Evolutionary conservation across 2,113 vertebrate species (phyloP).

Genomic region (Indri indri): DNA sequence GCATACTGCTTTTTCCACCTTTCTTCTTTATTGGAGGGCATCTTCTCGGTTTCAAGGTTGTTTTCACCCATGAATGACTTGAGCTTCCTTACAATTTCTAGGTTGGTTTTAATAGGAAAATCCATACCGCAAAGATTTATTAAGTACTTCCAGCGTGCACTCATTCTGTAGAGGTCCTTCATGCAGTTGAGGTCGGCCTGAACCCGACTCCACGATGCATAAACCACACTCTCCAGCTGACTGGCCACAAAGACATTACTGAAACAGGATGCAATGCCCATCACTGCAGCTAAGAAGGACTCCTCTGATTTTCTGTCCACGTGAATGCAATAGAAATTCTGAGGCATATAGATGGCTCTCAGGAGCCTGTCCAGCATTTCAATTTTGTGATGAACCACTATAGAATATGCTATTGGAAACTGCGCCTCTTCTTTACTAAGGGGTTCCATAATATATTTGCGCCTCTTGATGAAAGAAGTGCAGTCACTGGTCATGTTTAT

Average conservation of each 20-base stretch:
- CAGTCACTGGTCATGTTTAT: conserved; percentile 89
- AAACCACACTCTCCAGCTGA: conserved; percentile 87
- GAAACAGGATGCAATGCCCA: conserved; percentile 89
- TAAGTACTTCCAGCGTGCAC: conserved; percentile 91
- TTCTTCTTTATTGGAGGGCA: conserved; percentile 84
- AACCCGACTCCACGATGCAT: conserved; percentile 91
- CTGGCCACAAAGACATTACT: conserved; percentile 91
- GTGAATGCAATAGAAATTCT: conserved; percentile 90
- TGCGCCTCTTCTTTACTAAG: conserved; percentile 90
- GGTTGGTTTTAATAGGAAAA: conserved; percentile 95
- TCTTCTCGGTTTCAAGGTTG: conserved; percentile 90
- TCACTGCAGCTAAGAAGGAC: conserved; percentile 85
- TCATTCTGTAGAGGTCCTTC: conserved; percentile 88
- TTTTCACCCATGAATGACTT: conserved; percentile 87
- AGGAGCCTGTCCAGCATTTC: conserved; percentile 93
- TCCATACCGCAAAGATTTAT: conserved; percentile 96
- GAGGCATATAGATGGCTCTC: conserved; percentile 87
- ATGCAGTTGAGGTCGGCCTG: conserved; percentile 97
- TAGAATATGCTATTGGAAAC: conserved; percentile 93
- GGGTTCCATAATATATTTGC: conserved; percentile 89
- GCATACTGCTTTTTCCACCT: conserved; percentile 84
- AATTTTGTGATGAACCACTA: conserved; percentile 94
- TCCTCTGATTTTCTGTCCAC: conserved; percentile 87
- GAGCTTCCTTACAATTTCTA: conserved; percentile 91
- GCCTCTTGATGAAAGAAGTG: conserved; percentile 84